Conservation (phyloP, 2,888 invertebrate genomes). For the Tridacna gigas region DNA sequence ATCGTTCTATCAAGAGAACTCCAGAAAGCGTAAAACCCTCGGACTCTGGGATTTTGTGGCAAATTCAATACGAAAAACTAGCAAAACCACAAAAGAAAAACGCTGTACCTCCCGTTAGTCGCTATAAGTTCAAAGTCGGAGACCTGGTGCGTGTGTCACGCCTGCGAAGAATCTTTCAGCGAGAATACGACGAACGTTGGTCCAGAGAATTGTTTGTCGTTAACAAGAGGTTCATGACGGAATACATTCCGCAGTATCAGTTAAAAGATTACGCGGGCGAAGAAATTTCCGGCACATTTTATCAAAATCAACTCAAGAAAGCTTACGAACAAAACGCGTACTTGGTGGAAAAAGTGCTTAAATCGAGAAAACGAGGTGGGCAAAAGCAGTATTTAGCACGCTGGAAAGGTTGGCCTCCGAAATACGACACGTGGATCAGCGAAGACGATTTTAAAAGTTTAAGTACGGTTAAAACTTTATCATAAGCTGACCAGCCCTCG, state of each 20-base stretch:
- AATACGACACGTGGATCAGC: conserved; percentile 47
- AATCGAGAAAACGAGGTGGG: conserved; percentile 16
- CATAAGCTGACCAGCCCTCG: conserved; percentile 17
- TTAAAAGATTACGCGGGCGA: conserved; percentile 36
- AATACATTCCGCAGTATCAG: conserved; percentile 41
- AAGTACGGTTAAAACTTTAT: conserved; percentile 5
- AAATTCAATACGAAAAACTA: conserved; percentile 33
- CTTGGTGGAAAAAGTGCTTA: conserved; percentile 44
- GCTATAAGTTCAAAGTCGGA: conserved; percentile 47
- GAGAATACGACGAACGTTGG: conserved; percentile 53
- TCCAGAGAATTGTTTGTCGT: conserved; percentile 43
- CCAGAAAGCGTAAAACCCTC: conserved; percentile 44
- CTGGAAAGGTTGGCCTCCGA: conserved; percentile 49
- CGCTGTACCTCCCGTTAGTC: neutral
- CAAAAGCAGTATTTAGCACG: conserved; percentile 32
- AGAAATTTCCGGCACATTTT: conserved; percentile 34
- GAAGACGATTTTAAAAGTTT: conserved; percentile 37
- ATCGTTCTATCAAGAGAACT: conserved; percentile 51
- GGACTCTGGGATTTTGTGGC: conserved; percentile 38
- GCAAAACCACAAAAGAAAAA: conserved; percentile 13
- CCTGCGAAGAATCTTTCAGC: conserved; percentile 28
- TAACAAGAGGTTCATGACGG: conserved; percentile 42
- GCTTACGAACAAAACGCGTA: conserved; percentile 44
- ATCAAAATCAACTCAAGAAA: conserved; percentile 50
- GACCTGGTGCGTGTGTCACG: conserved; percentile 42